Percentiles rank a stretch among this genome's conserved stretches.
Evolutionary conservation across 1,140 invertebrate genomes (phyloP).

Genomic region (Asbolus verrucosus): DNA sequence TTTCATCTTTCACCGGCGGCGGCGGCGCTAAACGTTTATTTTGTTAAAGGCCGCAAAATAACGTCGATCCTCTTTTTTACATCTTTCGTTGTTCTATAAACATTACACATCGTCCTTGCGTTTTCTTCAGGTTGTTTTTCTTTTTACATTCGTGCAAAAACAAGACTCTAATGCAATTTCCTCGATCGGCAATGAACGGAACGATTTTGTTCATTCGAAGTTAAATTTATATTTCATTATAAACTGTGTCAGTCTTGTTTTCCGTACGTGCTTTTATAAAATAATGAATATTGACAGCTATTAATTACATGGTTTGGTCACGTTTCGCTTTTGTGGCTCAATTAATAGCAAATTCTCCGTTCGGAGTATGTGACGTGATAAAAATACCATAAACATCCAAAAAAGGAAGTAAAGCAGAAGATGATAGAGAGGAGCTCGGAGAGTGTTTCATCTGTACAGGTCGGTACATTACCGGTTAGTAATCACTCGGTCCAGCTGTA

Average conservation of each 20-base stretch:
- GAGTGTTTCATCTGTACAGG: no score
- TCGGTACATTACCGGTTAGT: no score
- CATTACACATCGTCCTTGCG: no score
- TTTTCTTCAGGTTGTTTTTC: no score
- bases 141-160: no score
- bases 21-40: slow-evolving; percentile 14
- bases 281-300: slow-evolving; percentile 7
- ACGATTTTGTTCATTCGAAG: neutral
- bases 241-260: neutral
- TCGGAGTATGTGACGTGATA: neutral
- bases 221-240: neutral
- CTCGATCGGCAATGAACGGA: neutral
- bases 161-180: neutral
- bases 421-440: no score
- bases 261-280: neutral
- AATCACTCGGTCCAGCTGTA: no score
- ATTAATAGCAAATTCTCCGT: neutral
- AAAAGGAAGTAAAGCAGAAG: no score
- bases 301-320: slow-evolving; percentile 7
- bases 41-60: neutral
- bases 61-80: no score
- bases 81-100: no score
- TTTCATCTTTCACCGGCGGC: neutral
- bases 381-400: no score
- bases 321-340: neutral